phyloP scores from a whole-genome alignment of 2,888 invertebrate species.

The Ceratothoa steindachneri region DNA sequence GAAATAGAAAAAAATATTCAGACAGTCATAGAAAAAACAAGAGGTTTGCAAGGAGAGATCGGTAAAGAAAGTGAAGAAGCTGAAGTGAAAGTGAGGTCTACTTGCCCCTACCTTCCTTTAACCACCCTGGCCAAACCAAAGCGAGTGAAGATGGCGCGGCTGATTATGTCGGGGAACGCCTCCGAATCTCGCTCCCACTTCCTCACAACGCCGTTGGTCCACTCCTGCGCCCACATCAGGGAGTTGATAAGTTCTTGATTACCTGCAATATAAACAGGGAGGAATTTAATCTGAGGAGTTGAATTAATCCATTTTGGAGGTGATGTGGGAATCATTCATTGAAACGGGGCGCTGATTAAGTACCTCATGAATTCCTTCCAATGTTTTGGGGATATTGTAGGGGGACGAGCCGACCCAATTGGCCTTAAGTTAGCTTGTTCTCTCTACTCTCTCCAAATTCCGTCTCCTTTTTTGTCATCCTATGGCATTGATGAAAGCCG shows the following conservation, averaged over 20 bases:
- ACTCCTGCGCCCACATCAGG: slow-evolving; percentile 9
- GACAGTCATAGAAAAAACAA: background rate
- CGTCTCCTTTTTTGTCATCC: too few species aligned
- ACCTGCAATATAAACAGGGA: background rate
- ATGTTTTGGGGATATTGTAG: too few species aligned
- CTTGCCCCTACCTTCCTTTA: background rate
- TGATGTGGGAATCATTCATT: too few species aligned
- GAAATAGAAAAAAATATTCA: background rate
- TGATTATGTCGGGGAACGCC: background rate
- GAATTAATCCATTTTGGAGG: too few species aligned
- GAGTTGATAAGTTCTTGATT: background rate
- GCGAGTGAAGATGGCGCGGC: background rate
- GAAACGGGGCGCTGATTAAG: too few species aligned
- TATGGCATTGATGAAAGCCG: too few species aligned
- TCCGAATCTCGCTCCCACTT: background rate
- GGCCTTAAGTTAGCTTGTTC: too few species aligned
- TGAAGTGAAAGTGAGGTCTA: background rate
- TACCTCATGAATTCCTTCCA: too few species aligned
- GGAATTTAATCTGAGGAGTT: too few species aligned
- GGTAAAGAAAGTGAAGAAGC: background rate
- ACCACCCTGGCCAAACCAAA: background rate
- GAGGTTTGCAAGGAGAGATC: background rate
- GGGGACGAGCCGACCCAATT: too few species aligned
- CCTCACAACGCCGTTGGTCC: background rate
- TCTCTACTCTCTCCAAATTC: too few species aligned